These are phyloP conservation scores for Drosophila glabriapex DNA, from an alignment of 2,888 invertebrate genomes.

Conservation along the genomic window DNA sequence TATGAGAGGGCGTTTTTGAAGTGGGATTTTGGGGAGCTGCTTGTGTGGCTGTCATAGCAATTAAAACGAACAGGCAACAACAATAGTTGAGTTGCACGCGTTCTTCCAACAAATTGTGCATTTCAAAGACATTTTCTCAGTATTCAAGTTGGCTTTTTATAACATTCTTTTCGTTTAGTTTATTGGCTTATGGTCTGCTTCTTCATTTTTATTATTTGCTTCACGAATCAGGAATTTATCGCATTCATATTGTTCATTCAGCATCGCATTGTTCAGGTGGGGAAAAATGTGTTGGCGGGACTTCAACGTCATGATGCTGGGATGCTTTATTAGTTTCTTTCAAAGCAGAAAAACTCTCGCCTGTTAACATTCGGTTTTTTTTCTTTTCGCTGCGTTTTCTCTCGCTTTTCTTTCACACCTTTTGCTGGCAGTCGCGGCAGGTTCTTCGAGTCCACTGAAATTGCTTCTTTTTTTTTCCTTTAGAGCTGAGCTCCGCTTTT, in stretches of 20 bases:
- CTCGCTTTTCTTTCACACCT: slow-evolving; percentile 52
- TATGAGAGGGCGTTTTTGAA: too few relatives aligned
- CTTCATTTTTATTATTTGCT: background rate
- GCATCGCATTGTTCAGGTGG: slow-evolving; percentile 2
- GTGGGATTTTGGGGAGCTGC: background rate
- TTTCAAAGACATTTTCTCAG: slow-evolving; percentile 14
- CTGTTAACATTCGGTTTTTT: slow-evolving; percentile 1
- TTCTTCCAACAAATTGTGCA: slow-evolving; percentile 4
- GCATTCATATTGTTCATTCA: slow-evolving; percentile 28
- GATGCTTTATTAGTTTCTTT: slow-evolving; percentile 49
- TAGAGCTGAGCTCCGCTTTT: slow-evolving; percentile 7
- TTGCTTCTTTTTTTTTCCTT: slow-evolving; percentile 48
- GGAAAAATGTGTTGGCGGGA: background rate
- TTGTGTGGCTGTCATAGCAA: slow-evolving; percentile 42
- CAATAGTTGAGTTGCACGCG: slow-evolving; percentile 12
- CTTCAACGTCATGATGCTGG: slow-evolving; percentile 16
- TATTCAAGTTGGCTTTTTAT: slow-evolving; percentile 15
- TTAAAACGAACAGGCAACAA: slow-evolving; percentile 32
- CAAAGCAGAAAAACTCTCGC: slow-evolving; percentile 12
- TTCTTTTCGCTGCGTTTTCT: slow-evolving; percentile 2
- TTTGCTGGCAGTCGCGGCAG: slow-evolving; percentile 45
- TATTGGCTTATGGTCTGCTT: slow-evolving; percentile 15
- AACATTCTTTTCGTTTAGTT: slow-evolving; percentile 9
- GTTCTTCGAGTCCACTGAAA: slow-evolving; percentile 53
- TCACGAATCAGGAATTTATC: slow-evolving; percentile 18